A percentile compares a stretch with the other conserved stretches of the same genome.
Conservation (phyloP, 2,888 invertebrate genomes). For the Lacanobia wlatinum region DNA sequence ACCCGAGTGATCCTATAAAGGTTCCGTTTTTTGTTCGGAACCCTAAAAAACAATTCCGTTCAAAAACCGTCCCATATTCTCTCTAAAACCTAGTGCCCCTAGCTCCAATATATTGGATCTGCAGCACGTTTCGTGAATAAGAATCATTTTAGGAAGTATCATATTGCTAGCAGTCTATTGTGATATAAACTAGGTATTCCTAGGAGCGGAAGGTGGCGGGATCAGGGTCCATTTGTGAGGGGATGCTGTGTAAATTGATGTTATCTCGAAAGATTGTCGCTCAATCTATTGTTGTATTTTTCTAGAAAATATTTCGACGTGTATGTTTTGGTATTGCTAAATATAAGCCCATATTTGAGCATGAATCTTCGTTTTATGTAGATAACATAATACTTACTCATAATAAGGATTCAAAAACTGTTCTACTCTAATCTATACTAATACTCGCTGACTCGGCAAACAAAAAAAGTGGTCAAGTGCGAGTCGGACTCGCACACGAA, state of each 20-base stretch:
- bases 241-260: slow-evolving; percentile 41
- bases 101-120: slow-evolving; percentile 57
- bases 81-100: slow-evolving; percentile 31
- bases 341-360: not conserved
- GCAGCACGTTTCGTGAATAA: slow-evolving; percentile 59
- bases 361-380: too few species aligned
- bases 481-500: too few species aligned
- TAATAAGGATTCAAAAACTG: too few species aligned
- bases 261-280: slow-evolving; percentile 10
- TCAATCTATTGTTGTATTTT: not conserved
- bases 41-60: too few species aligned
- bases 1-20: too few species aligned
- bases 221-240: slow-evolving; percentile 35
- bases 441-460: too few species aligned
- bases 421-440: too few species aligned
- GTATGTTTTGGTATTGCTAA: not conserved
- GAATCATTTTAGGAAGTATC: slow-evolving; percentile 64
- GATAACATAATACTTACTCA: too few species aligned
- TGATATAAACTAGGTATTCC: slow-evolving; percentile 39
- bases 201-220: slow-evolving; percentile 24
- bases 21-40: too few species aligned
- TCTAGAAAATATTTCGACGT: not conserved
- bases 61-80: slow-evolving; percentile 30
- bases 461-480: too few species aligned
- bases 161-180: slow-evolving; percentile 44